phyloP scores from a whole-genome alignment of 1,140 invertebrate species.

The Hypsibius dujardini region DNA sequence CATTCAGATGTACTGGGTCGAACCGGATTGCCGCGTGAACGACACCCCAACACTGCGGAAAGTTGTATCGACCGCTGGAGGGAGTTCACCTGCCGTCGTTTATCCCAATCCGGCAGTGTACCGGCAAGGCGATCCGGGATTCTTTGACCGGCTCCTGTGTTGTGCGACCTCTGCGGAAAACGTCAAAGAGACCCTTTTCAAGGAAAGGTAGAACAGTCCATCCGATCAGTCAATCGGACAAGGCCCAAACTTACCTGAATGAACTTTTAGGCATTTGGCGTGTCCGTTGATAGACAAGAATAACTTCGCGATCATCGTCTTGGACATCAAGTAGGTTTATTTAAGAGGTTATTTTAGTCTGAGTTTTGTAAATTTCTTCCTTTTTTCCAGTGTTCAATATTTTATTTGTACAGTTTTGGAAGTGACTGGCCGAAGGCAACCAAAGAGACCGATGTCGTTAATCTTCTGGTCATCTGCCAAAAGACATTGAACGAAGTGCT shows the following conservation, averaged over 20 bases:
- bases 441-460: background rate
- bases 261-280: background rate
- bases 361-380: background rate
- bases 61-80: background rate
- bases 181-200: background rate
- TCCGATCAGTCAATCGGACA: background rate
- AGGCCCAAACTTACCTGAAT: background rate
- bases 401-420: background rate
- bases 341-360: background rate
- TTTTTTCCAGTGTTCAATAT: background rate
- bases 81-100: background rate
- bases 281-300: background rate
- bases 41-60: background rate
- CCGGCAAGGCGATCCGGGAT: background rate
- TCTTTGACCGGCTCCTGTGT: background rate
- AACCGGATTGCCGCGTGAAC: background rate
- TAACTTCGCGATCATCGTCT: background rate
- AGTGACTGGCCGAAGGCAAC: background rate
- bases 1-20: background rate
- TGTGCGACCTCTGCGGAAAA: background rate
- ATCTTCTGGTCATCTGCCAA: conserved; percentile 3
- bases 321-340: background rate
- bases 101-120: background rate
- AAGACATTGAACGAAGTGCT: background rate
- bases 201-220: background rate